A percentile compares a stretch with the other conserved stretches of the same genome.
Evolutionary conservation across 2,888 invertebrate genomes (phyloP).

Genomic region (Synanthedon andrenaeformis): DNA sequence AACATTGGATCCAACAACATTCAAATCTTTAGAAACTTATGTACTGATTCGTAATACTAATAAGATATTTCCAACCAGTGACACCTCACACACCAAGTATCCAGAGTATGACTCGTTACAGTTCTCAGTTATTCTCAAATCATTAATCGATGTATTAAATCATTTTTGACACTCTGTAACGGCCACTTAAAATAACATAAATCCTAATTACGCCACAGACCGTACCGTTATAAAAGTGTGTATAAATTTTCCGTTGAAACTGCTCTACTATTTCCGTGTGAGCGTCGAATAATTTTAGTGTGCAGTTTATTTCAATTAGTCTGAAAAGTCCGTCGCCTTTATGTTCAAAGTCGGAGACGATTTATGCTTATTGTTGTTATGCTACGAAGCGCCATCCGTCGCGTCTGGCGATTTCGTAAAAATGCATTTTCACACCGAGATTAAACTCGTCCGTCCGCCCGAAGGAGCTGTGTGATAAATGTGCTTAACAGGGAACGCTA

Average conservation of each 20-base stretch:
- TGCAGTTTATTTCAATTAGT: constrained; percentile 46
- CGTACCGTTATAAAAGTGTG: background rate
- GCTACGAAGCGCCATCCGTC: constrained; percentile 7
- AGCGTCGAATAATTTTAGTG: constrained; percentile 18
- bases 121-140: too few species aligned
- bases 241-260: constrained; percentile 2
- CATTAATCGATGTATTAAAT: background rate
- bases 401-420: constrained; percentile 9
- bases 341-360: constrained; percentile 18
- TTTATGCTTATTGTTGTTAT: constrained; percentile 34
- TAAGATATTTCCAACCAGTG: too few species aligned
- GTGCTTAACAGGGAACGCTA: too few species aligned
- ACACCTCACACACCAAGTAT: too few species aligned
- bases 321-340: constrained; percentile 20
- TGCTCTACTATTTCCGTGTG: background rate
- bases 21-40: too few species aligned
- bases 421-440: background rate
- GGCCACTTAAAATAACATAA: constrained; percentile 22
- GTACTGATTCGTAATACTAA: too few species aligned
- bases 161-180: constrained; percentile 11
- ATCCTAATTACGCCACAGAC: constrained; percentile 19
- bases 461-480: too few species aligned
- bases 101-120: too few species aligned
- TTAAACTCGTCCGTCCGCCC: background rate
- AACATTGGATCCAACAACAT: too few species aligned